Evolutionary conservation across 2,888 invertebrate genomes (phyloP).

Genomic region (Epinotia bilunana): DNA sequence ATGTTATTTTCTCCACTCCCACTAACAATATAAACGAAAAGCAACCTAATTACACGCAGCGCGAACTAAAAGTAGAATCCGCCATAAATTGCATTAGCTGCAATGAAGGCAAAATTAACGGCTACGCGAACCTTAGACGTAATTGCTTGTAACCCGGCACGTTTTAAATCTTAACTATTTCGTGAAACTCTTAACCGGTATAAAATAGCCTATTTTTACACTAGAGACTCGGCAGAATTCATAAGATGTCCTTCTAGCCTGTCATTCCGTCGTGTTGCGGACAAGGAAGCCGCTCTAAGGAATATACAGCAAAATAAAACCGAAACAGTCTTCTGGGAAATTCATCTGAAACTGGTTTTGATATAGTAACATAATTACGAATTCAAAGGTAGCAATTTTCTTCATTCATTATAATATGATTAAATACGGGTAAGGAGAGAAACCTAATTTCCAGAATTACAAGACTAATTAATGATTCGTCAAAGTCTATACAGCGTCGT

Average conservation of each 20-base stretch:
- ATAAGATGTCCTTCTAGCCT: conserved; percentile 11
- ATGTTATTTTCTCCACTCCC: neutral
- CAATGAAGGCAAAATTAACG: conserved; percentile 29
- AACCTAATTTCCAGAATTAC: conserved; percentile 20
- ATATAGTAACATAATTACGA: conserved; percentile 35
- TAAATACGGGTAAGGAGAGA: conserved; percentile 12
- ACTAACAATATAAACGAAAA: neutral
- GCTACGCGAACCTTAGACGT: conserved; percentile 15
- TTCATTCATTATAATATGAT: conserved; percentile 23
- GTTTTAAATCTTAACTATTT: conserved; percentile 23
- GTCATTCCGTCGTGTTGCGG: conserved; percentile 14
- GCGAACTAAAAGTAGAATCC: conserved; percentile 24
- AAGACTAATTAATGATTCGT: conserved; percentile 28
- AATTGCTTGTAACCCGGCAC: conserved; percentile 17
- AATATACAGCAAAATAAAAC: conserved; percentile 22
- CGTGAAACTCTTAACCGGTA: conserved; percentile 1
- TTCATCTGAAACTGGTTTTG: conserved; percentile 27
- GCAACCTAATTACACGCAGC: conserved; percentile 13
- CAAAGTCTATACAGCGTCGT: conserved; percentile 18
- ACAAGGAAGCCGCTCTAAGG: conserved; percentile 7
- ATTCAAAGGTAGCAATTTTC: conserved; percentile 28
- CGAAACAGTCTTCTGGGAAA: conserved; percentile 36
- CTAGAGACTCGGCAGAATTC: conserved; percentile 15
- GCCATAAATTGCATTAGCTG: conserved; percentile 31
- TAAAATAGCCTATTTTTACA: conserved; percentile 4